Evolutionary conservation across 2,797 vertebrate species (phyloP).

Genomic region (Aeoliscus strigatus): DNA sequence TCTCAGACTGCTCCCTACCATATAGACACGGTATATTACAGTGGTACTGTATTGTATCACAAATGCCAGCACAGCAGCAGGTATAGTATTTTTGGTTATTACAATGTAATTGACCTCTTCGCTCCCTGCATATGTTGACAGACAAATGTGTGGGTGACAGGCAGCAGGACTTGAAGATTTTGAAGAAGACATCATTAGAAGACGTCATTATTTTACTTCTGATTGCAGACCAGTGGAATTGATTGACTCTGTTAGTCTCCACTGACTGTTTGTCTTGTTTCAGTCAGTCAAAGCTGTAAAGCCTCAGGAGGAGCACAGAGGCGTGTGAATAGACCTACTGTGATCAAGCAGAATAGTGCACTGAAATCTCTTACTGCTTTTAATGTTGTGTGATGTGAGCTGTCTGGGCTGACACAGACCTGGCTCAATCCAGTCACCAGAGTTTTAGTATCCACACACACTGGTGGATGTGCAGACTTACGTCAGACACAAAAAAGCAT

Average conservation of each 20-base stretch:
- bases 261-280: slow-evolving; percentile 58
- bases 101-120: too few species aligned
- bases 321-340: slow-evolving; percentile 13
- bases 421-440: too few species aligned
- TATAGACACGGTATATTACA: too few species aligned
- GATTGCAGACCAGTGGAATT: slow-evolving; percentile 40
- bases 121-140: too few species aligned
- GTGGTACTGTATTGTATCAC: too few species aligned
- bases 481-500: slow-evolving; percentile 7
- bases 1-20: too few species aligned
- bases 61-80: too few species aligned
- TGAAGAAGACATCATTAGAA: slow-evolving; percentile 47
- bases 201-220: slow-evolving; percentile 52
- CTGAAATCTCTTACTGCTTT: slow-evolving; percentile 16
- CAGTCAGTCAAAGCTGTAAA: slow-evolving; percentile 16
- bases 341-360: slow-evolving; percentile 28
- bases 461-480: background rate
- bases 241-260: slow-evolving; percentile 54
- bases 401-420: too few species aligned
- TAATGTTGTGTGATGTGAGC: slow-evolving; percentile 20
- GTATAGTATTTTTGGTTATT: too few species aligned
- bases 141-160: too few species aligned
- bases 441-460: slow-evolving; percentile 9
- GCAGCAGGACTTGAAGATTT: too few species aligned
- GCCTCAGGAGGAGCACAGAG: slow-evolving; percentile 10